These are phyloP conservation scores for Neodiprion pinetum DNA, from an alignment of 1,140 invertebrate species.

Conservation along the genomic window DNA sequence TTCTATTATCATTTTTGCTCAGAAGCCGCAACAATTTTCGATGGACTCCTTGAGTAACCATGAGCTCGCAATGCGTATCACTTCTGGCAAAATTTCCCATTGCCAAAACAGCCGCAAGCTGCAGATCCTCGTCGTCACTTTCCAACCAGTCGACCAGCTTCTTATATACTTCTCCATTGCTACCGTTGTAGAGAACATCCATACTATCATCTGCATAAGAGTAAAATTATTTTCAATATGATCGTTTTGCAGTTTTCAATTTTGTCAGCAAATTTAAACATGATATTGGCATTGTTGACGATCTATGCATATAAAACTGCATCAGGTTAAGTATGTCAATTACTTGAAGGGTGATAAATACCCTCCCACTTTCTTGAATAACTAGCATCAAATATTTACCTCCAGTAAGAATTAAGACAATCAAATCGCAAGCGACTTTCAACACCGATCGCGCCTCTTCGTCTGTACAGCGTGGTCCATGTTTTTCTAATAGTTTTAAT, in stretches of 20 bases:
- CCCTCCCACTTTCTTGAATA: too few relatives aligned
- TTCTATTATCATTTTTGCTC: conserved; percentile 63
- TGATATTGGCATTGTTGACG: not conserved
- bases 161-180: conserved; percentile 74
- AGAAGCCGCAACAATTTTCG: conserved; percentile 74
- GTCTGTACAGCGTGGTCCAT: conserved; percentile 66
- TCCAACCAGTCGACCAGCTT: conserved; percentile 80
- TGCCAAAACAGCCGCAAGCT: conserved; percentile 82
- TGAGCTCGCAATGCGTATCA: conserved; percentile 82
- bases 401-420: conserved; percentile 83
- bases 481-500: conserved; percentile 76
- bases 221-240: conserved; percentile 12
- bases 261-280: conserved; percentile 13
- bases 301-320: conserved; percentile 19
- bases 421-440: conserved; percentile 85
- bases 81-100: conserved; percentile 90
- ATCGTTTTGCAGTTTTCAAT: conserved; percentile 22
- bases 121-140: conserved; percentile 74
- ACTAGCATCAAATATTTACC: conserved; percentile 62
- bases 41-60: conserved; percentile 81
- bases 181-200: conserved; percentile 77
- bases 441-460: conserved; percentile 76
- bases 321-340: conserved; percentile 26
- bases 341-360: not conserved
- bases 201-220: conserved; percentile 80